These are phyloP conservation scores for Pandemis heparana DNA, from an alignment of 2,888 invertebrate genomes.

Conservation along the genomic window DNA sequence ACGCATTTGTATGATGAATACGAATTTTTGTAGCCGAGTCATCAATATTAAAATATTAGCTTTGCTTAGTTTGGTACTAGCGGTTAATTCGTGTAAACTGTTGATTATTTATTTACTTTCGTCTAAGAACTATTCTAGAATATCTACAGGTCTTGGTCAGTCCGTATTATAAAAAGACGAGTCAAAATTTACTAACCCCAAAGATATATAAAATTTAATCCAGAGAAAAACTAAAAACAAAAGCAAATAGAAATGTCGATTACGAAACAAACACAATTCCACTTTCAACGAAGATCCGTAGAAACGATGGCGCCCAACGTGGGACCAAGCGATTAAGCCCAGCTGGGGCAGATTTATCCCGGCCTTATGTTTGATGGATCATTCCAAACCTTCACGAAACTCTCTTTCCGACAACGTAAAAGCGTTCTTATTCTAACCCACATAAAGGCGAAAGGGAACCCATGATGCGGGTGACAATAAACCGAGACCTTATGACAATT, in stretches of 20 bases:
- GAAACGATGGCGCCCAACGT: slow-evolving; percentile 41
- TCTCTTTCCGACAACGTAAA: slow-evolving; percentile 3
- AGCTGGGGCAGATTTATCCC: slow-evolving; percentile 41
- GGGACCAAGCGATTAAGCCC: slow-evolving; percentile 36
- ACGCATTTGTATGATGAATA: too few relatives aligned
- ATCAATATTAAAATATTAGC: too few relatives aligned
- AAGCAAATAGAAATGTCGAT: slow-evolving; percentile 16
- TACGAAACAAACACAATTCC: slow-evolving; percentile 6
- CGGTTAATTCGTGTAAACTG: too few relatives aligned
- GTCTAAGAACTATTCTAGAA: too few relatives aligned
- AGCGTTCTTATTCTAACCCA: slow-evolving; percentile 1
- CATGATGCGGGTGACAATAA: slow-evolving; percentile 23
- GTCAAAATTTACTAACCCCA: not conserved
- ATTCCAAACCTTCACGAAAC: slow-evolving; percentile 36
- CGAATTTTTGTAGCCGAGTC: too few relatives aligned
- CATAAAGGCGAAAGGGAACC: not conserved
- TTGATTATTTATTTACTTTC: too few relatives aligned
- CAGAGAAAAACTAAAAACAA: not conserved
- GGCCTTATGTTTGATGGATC: slow-evolving; percentile 43
- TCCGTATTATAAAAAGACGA: too few relatives aligned
- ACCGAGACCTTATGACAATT: slow-evolving; percentile 38
- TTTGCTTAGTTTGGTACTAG: too few relatives aligned
- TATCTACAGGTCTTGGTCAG: too few relatives aligned
- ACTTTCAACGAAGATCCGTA: slow-evolving; percentile 5
- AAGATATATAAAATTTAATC: not conserved